Percentiles rank a stretch among this genome's conserved stretches.
phyloP scores from a whole-genome alignment of 2,888 invertebrate species.

The Hesperia comma region DNA sequence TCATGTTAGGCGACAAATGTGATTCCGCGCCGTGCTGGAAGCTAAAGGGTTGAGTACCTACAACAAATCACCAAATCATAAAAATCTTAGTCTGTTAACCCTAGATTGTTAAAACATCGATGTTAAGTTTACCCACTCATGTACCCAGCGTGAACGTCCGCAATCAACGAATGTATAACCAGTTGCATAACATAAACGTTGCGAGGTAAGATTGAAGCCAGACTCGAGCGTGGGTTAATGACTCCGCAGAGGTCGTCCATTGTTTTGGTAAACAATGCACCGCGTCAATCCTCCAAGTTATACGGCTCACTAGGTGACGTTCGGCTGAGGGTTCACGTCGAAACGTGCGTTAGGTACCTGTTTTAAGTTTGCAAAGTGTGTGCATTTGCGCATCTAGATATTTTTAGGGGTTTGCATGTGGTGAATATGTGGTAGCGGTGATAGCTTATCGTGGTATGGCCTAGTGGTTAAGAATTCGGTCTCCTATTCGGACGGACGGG shows the following conservation, averaged over 20 bases:
- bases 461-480: too few species aligned
- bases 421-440: too few species aligned
- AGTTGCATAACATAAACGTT: conserved; percentile 33
- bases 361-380: not conserved
- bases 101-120: too few species aligned
- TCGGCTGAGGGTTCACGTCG: conserved; percentile 61
- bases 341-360: conserved; percentile 7
- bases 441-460: too few species aligned
- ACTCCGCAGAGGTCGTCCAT: conserved; percentile 79
- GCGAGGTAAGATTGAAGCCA: conserved; percentile 50
- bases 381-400: too few species aligned
- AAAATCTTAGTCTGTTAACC: too few species aligned
- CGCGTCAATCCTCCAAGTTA: conserved; percentile 74
- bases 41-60: too few species aligned
- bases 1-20: too few species aligned
- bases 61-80: too few species aligned
- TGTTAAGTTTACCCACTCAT: not conserved
- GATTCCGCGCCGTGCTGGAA: too few species aligned
- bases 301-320: conserved; percentile 73
- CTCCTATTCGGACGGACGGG: too few species aligned
- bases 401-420: too few species aligned
- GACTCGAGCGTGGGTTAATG: conserved; percentile 77
- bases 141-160: not conserved
- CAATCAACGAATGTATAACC: conserved; percentile 24
- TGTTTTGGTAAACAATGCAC: conserved; percentile 81